phyloP scores from a whole-genome alignment of 2,888 invertebrate species.

The Drosophila silvestris region DNA sequence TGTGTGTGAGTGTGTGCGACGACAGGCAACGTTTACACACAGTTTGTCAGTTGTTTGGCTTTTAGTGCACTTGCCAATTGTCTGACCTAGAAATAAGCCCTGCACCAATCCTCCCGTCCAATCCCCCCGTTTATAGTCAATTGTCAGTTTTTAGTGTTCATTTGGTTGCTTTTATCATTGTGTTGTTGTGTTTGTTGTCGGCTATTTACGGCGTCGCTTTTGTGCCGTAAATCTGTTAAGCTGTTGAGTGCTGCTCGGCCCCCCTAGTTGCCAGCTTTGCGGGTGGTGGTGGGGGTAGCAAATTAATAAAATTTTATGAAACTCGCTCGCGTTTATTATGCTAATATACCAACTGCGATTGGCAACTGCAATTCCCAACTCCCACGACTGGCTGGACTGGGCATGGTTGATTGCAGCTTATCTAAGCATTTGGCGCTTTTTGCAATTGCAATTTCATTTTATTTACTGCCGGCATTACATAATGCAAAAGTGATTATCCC shows the following conservation, averaged over 20 bases:
- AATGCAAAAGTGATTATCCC: constrained; percentile 73
- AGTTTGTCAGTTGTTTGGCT: constrained; percentile 72
- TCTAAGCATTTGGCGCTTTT: constrained; percentile 65
- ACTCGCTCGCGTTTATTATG: constrained; percentile 67
- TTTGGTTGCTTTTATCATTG: constrained; percentile 12
- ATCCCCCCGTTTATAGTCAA: constrained; percentile 10
- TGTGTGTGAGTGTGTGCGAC: not conserved
- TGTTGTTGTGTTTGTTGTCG: constrained; percentile 19
- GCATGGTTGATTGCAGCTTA: constrained; percentile 59
- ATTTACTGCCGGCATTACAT: constrained; percentile 53
- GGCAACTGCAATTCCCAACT: constrained; percentile 15
- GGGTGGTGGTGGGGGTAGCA: not conserved
- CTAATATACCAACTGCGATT: constrained; percentile 57
- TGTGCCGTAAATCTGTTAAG: constrained; percentile 74
- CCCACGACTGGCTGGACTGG: constrained; percentile 7
- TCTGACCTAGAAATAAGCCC: constrained; percentile 67
- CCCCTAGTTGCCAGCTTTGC: not conserved
- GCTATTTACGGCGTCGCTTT: constrained; percentile 62
- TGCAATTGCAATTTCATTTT: constrained; percentile 69
- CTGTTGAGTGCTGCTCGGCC: constrained; percentile 65
- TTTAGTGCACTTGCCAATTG: constrained; percentile 77
- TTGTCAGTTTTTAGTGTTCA: constrained; percentile 39
- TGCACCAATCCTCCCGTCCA: not conserved
- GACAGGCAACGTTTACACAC: constrained; percentile 17
- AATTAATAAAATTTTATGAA: constrained; percentile 77